Evolutionary conservation across 1,140 invertebrate genomes (phyloP), one percentile per base, ranked within the genome.

Genomic region (Drosophila punjabiensis): DNA sequence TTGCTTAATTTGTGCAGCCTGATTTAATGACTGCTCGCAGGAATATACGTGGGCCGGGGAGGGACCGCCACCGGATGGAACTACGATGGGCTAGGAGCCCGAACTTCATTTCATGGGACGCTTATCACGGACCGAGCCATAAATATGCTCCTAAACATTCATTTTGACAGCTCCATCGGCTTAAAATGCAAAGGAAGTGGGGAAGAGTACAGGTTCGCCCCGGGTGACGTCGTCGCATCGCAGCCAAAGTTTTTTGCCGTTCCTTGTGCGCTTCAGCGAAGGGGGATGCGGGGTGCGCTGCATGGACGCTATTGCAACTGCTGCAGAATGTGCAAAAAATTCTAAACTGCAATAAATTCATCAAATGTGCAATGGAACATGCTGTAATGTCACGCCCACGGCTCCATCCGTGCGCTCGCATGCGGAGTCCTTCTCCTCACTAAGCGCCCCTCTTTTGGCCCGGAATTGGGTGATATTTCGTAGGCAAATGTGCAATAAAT

Each of bases 271-370:
- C 47, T 33, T 53, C 45, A 53, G 50, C 24, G 20, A 45, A 6
- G 5, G 32, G 39, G 71, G 2, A 41, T 58, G 79, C 3, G 48
- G 33, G 24, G 24, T 24, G 24, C n/a, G 32, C 50, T 32, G 10
- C 28, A n/a, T 52, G 74, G 67, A 16, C 55, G 68, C 33, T 52
- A 70, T 48, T 89, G 81, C 85, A 84, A 85, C 82, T 64, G 82
- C 86, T 89, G 86, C 82, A 90, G 67, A 74, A 73, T 82, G 86
- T 81, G 76, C 69, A 89, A 92, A 90, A 91, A 92, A 89, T 92
- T 92, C 89, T 92, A 92, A 92, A 92, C 85, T 92, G 89, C 89
- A 92, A 92, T 92, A 92, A 92, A 92, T 92, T 92, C 89, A 86
- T 92, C 89, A 92, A 89, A 91, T 92, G 85, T 86, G 84, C 89